A percentile compares a stretch with the other conserved stretches of the same genome.
Conservation (phyloP, 2,888 invertebrate genomes). For the Perizoma flavofasciatum region DNA sequence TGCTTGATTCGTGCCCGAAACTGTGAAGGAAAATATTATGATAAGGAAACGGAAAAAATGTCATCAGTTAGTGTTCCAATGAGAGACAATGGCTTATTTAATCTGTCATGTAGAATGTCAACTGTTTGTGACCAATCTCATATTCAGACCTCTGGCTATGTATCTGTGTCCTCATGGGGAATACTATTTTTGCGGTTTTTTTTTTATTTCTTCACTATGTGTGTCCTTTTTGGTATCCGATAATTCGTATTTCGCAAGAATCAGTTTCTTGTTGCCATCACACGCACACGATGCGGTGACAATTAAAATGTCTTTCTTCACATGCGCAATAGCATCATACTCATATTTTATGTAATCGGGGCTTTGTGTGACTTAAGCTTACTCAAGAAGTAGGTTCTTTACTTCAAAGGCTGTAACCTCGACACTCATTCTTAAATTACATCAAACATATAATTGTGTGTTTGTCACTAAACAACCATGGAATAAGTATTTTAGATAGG, state of each 20-base stretch:
- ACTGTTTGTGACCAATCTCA: no score
- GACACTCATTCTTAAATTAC: conserved; percentile 32
- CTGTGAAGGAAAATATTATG: no score
- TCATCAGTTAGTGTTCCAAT: no score
- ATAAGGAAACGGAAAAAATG: no score
- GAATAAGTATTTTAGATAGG: conserved; percentile 4
- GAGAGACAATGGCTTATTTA: no score
- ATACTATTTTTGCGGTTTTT: no score
- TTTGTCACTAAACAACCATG: conserved; percentile 21
- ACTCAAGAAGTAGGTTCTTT: conserved; percentile 12
- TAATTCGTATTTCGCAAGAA: neutral
- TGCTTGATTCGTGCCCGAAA: no score
- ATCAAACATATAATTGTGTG: conserved; percentile 25
- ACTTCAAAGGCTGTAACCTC: conserved; percentile 24
- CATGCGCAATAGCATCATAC: conserved; percentile 15
- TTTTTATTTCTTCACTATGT: no score
- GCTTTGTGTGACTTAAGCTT: conserved; percentile 7
- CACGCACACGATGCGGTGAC: neutral
- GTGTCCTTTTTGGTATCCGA: neutral
- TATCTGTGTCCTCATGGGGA: no score
- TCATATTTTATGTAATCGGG: conserved; percentile 17
- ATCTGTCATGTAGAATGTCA: no score
- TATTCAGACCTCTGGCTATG: no score
- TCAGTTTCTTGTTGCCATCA: neutral
- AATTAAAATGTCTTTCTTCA: conserved; percentile 19